Evolutionary conservation across 2,797 vertebrate genomes (phyloP).

Genomic region (Hephaestus fuliginosus): DNA sequence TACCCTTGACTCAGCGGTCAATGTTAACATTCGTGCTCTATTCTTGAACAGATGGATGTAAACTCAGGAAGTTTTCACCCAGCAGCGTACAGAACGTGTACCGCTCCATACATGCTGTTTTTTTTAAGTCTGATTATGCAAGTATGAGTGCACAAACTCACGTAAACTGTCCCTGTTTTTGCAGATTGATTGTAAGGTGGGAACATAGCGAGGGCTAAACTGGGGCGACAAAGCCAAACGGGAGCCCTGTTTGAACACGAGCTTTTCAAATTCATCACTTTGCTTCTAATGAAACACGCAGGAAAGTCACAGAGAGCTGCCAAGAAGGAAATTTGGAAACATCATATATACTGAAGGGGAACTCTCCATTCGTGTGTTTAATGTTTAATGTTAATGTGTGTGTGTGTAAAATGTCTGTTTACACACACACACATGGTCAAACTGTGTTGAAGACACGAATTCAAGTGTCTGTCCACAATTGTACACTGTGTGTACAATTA

Average conservation of each 20-base stretch:
- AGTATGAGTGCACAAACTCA: neutral
- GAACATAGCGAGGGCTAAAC: neutral
- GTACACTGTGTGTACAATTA: neutral
- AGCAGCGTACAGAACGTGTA: slow-evolving; percentile 9
- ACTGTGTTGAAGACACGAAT: neutral
- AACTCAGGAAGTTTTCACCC: slow-evolving; percentile 60
- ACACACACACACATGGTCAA: neutral
- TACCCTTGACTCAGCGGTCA: slow-evolving; percentile 23
- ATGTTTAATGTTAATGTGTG: no score
- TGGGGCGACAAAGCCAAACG: slow-evolving; percentile 8
- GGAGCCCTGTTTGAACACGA: slow-evolving; percentile 31
- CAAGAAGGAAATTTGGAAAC: slow-evolving; percentile 36
- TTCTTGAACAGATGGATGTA: slow-evolving; percentile 26
- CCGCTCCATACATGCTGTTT: neutral
- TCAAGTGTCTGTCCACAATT: neutral
- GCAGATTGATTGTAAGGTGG: neutral
- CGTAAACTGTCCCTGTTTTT: slow-evolving; percentile 19
- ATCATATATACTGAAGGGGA: neutral
- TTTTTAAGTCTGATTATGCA: neutral
- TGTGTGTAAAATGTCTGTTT: neutral
- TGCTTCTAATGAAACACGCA: slow-evolving; percentile 75
- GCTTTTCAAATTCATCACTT: slow-evolving; percentile 65
- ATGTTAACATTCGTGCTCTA: slow-evolving; percentile 24
- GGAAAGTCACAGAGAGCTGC: slow-evolving; percentile 60
- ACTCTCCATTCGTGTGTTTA: neutral